Evolutionary conservation across 2,888 invertebrate genomes (phyloP), one percentile per base, ranked within the genome.

Genomic region (Ormyrus pomaceus): DNA sequence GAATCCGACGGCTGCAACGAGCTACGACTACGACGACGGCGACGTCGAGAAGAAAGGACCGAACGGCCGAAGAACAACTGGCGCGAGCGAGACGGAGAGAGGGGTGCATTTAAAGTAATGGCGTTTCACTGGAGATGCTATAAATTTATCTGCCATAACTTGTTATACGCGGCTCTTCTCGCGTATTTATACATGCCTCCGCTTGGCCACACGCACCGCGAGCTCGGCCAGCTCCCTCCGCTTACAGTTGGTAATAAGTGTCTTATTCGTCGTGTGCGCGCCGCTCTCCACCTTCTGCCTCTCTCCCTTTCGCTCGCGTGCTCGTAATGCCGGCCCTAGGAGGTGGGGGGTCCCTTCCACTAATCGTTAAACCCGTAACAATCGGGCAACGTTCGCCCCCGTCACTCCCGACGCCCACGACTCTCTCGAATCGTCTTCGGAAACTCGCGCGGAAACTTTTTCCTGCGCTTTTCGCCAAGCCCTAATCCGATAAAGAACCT

Each of bases 61-160:
- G 80, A 80, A 74, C 80, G 82, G 74, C 65, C 74, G 75, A 81
- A 82, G 83, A 84, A 83, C 82, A 84, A 79, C 73, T 71, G 82
- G 83, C 82, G 79, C 77, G 77, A 74, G 62, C 59, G 74, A 70
- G 76, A 72, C 74, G 75, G 77, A 69, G 82, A 82, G 82, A 82
- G 79, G 84, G 83, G 77, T 83, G 83, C 84, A 83, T 86, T 86
- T 84, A 88, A 88, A 88, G 88, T 91, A 90, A 90, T 91, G 89
- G 90, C 89, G 90, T 90, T 91, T 89, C 89, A 88, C 87, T 88
- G 88, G 89, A 91, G 90, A 91, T 89, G 90, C 90, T 90, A 90
- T 91, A 91, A 91, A 91, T 90, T 91, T 90, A 91, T 91, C 90
- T 89, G 90, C 90, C 90, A 90, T 90, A 91, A 91, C 90, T 91